Percentiles rank a stretch among this genome's conserved stretches.
Evolutionary conservation across 2,888 invertebrate genomes (phyloP).

Genomic region (Fragum whitleyi): DNA sequence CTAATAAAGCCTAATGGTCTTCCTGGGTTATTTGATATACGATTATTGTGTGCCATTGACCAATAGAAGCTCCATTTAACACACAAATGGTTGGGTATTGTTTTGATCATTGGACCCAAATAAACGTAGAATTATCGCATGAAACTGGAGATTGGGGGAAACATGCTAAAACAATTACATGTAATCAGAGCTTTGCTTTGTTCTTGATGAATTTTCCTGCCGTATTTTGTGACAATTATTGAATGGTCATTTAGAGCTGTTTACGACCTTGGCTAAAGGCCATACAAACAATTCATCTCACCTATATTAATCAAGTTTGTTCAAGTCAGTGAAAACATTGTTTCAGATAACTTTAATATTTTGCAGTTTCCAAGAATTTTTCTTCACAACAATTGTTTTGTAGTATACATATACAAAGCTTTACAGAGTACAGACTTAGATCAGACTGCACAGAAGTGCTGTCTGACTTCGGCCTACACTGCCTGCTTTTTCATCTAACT

Average conservation of each 20-base stretch:
- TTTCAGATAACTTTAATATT: too few species aligned
- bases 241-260: not conserved
- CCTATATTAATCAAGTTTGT: not conserved
- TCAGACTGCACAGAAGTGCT: too few species aligned
- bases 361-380: too few species aligned
- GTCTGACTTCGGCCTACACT: too few species aligned
- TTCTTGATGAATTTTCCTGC: constrained; percentile 12
- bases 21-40: constrained; percentile 19
- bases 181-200: constrained; percentile 14
- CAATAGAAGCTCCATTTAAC: constrained; percentile 18
- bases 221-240: constrained; percentile 8
- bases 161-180: constrained; percentile 19
- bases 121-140: constrained; percentile 5
- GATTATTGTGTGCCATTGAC: constrained; percentile 18
- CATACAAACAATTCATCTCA: not conserved
- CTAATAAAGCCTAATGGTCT: not conserved
- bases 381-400: too few species aligned
- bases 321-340: too few species aligned
- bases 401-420: too few species aligned
- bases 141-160: not conserved
- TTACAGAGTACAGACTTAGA: too few species aligned
- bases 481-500: too few species aligned
- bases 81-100: constrained; percentile 5
- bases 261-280: not conserved
- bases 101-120: constrained; percentile 14